Percentiles rank a stretch among this genome's conserved stretches.
Evolutionary conservation across 2,113 vertebrate genomes (phyloP).

Genomic region (Notothenia rossii): DNA sequence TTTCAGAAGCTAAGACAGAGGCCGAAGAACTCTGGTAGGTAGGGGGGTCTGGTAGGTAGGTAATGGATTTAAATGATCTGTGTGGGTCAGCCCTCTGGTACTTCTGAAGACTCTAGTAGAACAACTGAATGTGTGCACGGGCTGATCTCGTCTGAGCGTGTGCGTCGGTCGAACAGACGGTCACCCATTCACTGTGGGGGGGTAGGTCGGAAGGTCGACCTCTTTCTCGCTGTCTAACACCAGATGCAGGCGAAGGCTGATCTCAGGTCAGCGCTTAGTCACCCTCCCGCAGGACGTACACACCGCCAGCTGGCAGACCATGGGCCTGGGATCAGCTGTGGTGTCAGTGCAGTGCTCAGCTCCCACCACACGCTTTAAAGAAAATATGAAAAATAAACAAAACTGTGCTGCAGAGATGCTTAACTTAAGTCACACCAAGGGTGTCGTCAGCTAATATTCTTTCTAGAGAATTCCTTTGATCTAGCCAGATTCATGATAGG

Average conservation of each 20-base stretch:
- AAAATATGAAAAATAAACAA: conserved; percentile 87
- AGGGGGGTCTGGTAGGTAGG: conserved; percentile 78
- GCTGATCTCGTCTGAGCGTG: conserved; percentile 82
- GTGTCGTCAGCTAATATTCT: conserved; percentile 50
- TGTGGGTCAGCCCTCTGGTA: conserved; percentile 82
- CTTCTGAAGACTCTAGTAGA: conserved; percentile 81
- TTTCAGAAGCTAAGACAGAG: conserved; percentile 86
- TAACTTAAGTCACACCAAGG: conserved; percentile 72
- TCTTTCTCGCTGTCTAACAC: conserved; percentile 85
- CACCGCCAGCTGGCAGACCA: conserved; percentile 83
- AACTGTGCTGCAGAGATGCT: conserved; percentile 81
- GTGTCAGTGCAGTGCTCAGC: conserved; percentile 82
- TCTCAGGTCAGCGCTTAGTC: conserved; percentile 86
- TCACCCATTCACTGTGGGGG: conserved; percentile 75
- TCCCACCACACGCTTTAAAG: conserved; percentile 87
- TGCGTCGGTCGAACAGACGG: conserved; percentile 82
- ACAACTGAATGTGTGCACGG: conserved; percentile 81
- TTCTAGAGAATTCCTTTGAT: conserved; percentile 61
- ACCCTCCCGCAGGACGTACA: conserved; percentile 83
- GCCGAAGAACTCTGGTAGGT: conserved; percentile 83
- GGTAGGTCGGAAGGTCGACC: conserved; percentile 79
- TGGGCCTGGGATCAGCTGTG: conserved; percentile 82
- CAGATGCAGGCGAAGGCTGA: conserved; percentile 83
- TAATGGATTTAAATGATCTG: conserved; percentile 80
- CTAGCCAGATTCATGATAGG: conserved; percentile 75